Conservation (phyloP, 2,888 invertebrate genomes). For the Lochmaea capreae region DNA sequence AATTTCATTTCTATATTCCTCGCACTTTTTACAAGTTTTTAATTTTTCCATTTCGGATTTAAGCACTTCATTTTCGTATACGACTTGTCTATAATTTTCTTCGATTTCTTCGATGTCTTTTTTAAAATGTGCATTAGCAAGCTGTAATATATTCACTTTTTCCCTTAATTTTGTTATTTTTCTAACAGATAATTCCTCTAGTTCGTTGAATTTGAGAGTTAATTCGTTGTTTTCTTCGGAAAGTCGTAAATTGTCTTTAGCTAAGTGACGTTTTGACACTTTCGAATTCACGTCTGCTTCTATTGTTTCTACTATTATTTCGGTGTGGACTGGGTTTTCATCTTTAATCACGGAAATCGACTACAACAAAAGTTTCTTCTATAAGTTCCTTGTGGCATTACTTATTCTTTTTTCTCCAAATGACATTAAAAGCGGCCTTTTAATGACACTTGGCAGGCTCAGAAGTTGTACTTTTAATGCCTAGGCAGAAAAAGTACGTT, state of each 20-base stretch:
- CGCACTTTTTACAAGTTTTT: conserved; percentile 63
- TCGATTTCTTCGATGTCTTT: conserved; percentile 73
- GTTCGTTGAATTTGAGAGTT: conserved; percentile 67
- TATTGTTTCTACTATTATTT: conserved; percentile 51
- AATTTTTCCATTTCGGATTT: conserved; percentile 67
- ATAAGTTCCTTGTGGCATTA: no score
- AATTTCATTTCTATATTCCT: conserved; percentile 66
- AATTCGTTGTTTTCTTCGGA: conserved; percentile 69
- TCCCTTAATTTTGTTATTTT: conserved; percentile 74
- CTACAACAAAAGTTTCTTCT: conserved; percentile 7
- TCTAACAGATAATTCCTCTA: conserved; percentile 66
- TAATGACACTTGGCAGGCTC: no score
- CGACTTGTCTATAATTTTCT: conserved; percentile 67
- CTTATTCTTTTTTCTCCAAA: no score
- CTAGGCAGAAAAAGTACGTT: no score
- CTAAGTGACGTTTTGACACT: conserved; percentile 58
- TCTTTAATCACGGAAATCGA: conserved; percentile 7
- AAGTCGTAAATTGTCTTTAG: conserved; percentile 69
- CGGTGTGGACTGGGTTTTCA: conserved; percentile 38
- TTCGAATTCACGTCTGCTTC: conserved; percentile 47
- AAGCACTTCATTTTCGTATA: conserved; percentile 69
- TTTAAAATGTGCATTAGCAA: conserved; percentile 72
- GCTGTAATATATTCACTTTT: conserved; percentile 71
- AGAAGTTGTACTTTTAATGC: no score
- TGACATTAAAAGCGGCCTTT: no score